Conservation (phyloP, 2,797 vertebrate genomes). For the Sebastolobus altivelis region DNA sequence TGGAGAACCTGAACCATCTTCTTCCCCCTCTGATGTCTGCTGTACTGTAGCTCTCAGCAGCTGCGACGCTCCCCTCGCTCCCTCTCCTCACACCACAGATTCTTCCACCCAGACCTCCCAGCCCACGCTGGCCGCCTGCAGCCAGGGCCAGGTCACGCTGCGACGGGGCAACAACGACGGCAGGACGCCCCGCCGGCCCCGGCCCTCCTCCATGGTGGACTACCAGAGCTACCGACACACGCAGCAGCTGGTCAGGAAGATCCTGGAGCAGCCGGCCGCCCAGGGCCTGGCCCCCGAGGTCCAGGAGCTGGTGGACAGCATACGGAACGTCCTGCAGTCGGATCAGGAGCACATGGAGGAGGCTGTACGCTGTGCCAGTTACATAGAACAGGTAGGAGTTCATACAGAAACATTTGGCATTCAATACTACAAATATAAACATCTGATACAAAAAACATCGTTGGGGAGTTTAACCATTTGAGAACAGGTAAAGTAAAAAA, state of each 20-base stretch:
- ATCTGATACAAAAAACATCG: background rate
- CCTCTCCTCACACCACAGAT: conserved; percentile 74
- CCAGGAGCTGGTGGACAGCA: conserved; percentile 88
- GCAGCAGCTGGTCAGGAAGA: conserved; percentile 84
- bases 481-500: too few species aligned
- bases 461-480: background rate
- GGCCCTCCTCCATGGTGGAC: conserved; percentile 88
- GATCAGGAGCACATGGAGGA: conserved; percentile 92
- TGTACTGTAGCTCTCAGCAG: conserved; percentile 73
- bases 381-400: conserved; percentile 83
- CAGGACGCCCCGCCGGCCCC: conserved; percentile 56
- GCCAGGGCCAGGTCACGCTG: conserved; percentile 54
- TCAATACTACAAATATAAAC: background rate
- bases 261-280: conserved; percentile 87
- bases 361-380: conserved; percentile 88
- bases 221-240: conserved; percentile 89
- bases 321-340: conserved; percentile 87
- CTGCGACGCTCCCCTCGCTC: conserved; percentile 76
- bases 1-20: background rate
- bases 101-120: conserved; percentile 68
- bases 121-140: conserved; percentile 34
- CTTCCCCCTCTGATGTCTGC: background rate
- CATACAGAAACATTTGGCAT: background rate
- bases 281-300: conserved; percentile 86
- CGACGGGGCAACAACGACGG: conserved; percentile 33